A percentile compares a stretch with the other conserved stretches of the same genome.
Evolutionary conservation across 2,888 invertebrate genomes (phyloP).

Genomic region (Alentia gelatinosa): DNA sequence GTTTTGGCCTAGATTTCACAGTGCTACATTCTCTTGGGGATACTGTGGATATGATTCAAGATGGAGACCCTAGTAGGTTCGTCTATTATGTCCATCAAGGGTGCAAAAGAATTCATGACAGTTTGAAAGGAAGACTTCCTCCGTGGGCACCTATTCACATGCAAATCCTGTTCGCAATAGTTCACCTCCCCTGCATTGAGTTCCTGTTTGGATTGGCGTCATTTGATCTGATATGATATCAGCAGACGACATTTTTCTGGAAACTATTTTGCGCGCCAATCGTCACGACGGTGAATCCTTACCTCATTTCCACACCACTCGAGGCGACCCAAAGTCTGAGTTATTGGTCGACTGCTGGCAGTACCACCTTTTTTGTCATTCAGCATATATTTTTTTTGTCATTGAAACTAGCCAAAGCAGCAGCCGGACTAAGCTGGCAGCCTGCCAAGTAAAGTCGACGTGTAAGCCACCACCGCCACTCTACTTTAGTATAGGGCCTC

Average conservation of each 20-base stretch:
- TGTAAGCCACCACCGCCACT: background rate
- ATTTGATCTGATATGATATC: background rate
- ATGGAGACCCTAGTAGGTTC: no score
- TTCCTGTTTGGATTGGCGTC: background rate
- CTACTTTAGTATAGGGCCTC: background rate
- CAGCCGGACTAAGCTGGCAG: background rate
- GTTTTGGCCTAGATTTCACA: background rate
- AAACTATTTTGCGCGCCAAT: background rate
- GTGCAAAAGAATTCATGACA: no score
- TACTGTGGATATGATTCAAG: no score
- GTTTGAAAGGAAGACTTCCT: no score
- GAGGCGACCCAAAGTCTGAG: background rate
- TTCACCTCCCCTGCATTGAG: no score
- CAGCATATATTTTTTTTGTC: background rate
- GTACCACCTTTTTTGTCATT: background rate
- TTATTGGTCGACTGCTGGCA: background rate
- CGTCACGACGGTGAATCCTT: background rate
- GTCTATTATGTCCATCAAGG: no score
- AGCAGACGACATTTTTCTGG: background rate
- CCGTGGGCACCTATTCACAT: no score
- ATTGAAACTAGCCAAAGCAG: background rate
- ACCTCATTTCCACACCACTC: background rate
- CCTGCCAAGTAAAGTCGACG: constrained; percentile 2
- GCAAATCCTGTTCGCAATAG: no score
- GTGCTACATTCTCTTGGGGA: no score